Conservation (phyloP, 1,140 invertebrate species). For the Vollenhovia emeryi region DNA sequence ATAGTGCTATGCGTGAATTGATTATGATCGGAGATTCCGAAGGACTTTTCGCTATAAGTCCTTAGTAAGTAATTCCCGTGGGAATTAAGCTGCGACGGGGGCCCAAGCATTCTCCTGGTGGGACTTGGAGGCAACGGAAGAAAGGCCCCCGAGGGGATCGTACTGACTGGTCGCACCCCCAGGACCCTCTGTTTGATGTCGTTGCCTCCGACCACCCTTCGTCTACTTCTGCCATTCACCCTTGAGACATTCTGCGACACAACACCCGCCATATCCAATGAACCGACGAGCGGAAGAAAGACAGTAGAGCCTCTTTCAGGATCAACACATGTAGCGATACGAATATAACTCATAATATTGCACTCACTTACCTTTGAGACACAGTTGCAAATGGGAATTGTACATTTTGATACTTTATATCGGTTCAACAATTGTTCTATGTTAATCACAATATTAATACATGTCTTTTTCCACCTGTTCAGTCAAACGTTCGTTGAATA, state of each 20-base stretch:
- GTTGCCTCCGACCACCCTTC: constrained; percentile 56
- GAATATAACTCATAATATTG: background rate
- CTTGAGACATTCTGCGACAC: constrained; percentile 60
- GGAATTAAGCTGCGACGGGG: constrained; percentile 77
- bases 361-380: background rate
- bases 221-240: constrained; percentile 36
- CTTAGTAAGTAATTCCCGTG: constrained; percentile 82
- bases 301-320: constrained; percentile 13
- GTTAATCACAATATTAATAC: background rate
- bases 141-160: constrained; percentile 77
- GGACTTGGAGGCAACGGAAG: constrained; percentile 63
- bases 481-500: background rate
- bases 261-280: constrained; percentile 50
- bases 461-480: background rate
- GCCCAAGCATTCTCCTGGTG: constrained; percentile 64
- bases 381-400: background rate
- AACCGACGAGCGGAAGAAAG: constrained; percentile 22
- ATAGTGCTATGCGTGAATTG: background rate
- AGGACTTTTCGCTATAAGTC: constrained; percentile 77
- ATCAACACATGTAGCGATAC: background rate
- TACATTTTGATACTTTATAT: background rate
- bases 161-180: constrained; percentile 78
- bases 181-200: constrained; percentile 71
- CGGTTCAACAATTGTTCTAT: background rate
- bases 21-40: constrained; percentile 1